Percentiles rank a stretch among this genome's conserved stretches.
Conservation (phyloP, 2,888 invertebrate genomes). For the Chironomus riparius region DNA sequence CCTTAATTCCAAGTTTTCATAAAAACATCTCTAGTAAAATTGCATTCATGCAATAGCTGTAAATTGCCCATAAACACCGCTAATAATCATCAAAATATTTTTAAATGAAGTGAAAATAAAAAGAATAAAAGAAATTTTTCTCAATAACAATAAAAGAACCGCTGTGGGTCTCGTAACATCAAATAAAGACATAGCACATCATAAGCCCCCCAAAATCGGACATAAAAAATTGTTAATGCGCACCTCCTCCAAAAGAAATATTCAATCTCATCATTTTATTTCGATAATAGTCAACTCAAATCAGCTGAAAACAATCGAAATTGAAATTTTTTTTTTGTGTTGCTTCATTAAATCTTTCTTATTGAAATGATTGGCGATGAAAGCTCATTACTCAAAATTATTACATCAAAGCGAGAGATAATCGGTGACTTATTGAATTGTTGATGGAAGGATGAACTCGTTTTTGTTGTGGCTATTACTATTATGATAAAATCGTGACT, state of each 20-base stretch:
- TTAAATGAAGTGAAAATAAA: no score
- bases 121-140: no score
- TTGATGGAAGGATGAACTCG: no score
- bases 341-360: background rate
- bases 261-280: background rate
- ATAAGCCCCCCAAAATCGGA: background rate
- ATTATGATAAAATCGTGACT: no score
- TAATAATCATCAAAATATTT: background rate
- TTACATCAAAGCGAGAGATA: background rate
- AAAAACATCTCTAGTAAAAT: background rate
- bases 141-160: background rate
- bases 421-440: no score
- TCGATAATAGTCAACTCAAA: background rate
- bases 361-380: background rate
- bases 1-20: no score
- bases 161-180: background rate
- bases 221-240: background rate
- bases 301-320: background rate
- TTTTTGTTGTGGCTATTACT: no score
- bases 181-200: background rate
- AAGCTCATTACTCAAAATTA: background rate
- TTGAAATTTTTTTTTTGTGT: background rate
- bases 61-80: background rate
- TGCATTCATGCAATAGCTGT: background rate
- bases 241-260: background rate